Evolutionary conservation across 1,140 invertebrate species (phyloP).

Genomic region (Saccostrea glomerata): DNA sequence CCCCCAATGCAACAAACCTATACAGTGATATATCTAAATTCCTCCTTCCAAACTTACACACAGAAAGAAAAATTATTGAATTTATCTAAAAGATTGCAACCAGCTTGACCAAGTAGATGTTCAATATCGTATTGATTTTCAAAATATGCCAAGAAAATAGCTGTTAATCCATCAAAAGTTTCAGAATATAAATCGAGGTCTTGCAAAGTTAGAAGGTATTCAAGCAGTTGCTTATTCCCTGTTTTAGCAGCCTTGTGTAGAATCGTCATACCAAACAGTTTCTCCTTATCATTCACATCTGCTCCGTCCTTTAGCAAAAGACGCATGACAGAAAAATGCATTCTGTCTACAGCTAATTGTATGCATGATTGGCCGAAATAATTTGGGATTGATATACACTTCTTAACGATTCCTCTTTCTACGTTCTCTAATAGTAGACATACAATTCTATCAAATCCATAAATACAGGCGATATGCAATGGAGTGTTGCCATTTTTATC

Average conservation of each 20-base stretch:
- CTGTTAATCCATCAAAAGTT: neutral
- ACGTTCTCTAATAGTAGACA: neutral
- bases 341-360: neutral
- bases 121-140: neutral
- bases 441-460: neutral
- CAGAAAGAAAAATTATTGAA: too few species aligned
- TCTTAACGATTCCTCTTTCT: neutral
- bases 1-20: too few species aligned
- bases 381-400: neutral
- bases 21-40: too few species aligned
- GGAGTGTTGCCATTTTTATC: neutral
- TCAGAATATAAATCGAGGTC: neutral
- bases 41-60: too few species aligned
- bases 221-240: neutral
- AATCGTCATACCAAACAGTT: neutral
- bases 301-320: neutral
- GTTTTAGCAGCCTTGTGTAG: neutral
- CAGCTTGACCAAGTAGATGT: neutral
- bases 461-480: neutral
- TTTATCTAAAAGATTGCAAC: neutral
- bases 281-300: neutral
- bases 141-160: neutral
- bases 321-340: neutral
- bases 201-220: neutral
- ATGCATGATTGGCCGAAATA: neutral